Evolutionary conservation across 92 coral and sea anemone species (phyloP), one percentile per base, ranked within the genome.

Genomic region (Epizoanthus fatuus): DNA sequence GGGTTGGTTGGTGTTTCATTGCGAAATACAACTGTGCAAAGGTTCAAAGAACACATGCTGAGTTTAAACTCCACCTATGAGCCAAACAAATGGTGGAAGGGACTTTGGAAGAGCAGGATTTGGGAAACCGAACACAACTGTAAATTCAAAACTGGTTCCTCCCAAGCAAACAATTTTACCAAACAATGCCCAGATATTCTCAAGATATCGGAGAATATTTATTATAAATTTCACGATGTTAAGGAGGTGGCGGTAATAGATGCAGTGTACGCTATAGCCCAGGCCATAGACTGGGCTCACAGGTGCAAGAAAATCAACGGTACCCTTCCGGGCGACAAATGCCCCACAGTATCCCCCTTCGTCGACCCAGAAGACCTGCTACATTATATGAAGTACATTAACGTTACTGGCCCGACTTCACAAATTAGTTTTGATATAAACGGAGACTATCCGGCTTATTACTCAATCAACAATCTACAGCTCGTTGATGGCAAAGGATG

Each of bases 261-360:
- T 79, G 98, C 98, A 19, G 97, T 96, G 35, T 96, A 89, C 55
- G 98, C 98, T 9, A 86, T 96, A n/a, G 98, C 98, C 59, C 95
- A 95, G 88, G 99, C 97, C 20, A 70, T 96, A 69, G 92, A 91
- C 84, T 87, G 89, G 52, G 86, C 87, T 11, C 86, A 76, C 40
- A 75, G 58, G 74, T 94, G 98, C 57, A 42, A 82, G 42, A 88
- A 81, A n/a, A 81, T 86, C 8, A 20, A 81, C 40, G 90, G 85
- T 4, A 19, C 72, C 12, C 56, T 86, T 39, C 38, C 76, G 4
- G 81, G 53, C 4, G 75, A 74, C 3, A 75, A 47, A 19, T 94
- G 98, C 73, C 90, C 98, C 4, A 45, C 77, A 29, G 65, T 86
- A 15, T 19, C 58, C 45, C 94, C 94, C 35, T 75, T 12, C 13